phyloP scores from a whole-genome alignment of 2,888 invertebrate genomes.

The Leptinotarsa juncta region DNA sequence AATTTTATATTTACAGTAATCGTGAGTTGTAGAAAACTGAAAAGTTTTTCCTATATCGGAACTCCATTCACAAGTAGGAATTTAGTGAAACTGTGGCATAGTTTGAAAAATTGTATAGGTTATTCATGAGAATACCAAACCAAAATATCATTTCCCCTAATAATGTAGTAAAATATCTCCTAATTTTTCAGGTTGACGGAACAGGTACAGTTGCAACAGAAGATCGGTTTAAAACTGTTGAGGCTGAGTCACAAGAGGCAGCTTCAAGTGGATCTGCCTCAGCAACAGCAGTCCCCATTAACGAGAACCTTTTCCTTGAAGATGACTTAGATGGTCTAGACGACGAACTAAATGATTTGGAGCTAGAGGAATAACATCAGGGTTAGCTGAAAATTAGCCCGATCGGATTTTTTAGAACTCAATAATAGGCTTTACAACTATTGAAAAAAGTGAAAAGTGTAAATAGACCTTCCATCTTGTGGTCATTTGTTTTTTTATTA shows the following conservation, averaged over 20 bases:
- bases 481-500: conserved; percentile 17
- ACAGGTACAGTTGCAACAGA: conserved; percentile 79
- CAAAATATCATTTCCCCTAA: no score
- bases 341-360: conserved; percentile 85
- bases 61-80: no score
- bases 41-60: no score
- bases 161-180: background rate
- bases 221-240: conserved; percentile 72
- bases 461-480: conserved; percentile 20
- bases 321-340: conserved; percentile 84
- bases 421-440: conserved; percentile 17
- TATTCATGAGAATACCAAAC: no score
- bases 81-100: no score
- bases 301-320: conserved; percentile 92
- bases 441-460: conserved; percentile 20
- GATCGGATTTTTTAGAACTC: conserved; percentile 38
- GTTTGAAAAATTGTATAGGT: no score
- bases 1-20: no score
- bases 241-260: conserved; percentile 43
- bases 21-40: no score
- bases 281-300: conserved; percentile 81
- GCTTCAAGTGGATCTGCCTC: conserved; percentile 57
- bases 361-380: conserved; percentile 72
- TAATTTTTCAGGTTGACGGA: conserved; percentile 73
- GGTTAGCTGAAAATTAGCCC: conserved; percentile 34